Evolutionary conservation across 2,888 invertebrate genomes (phyloP).

Genomic region (Apotomis betuletana): DNA sequence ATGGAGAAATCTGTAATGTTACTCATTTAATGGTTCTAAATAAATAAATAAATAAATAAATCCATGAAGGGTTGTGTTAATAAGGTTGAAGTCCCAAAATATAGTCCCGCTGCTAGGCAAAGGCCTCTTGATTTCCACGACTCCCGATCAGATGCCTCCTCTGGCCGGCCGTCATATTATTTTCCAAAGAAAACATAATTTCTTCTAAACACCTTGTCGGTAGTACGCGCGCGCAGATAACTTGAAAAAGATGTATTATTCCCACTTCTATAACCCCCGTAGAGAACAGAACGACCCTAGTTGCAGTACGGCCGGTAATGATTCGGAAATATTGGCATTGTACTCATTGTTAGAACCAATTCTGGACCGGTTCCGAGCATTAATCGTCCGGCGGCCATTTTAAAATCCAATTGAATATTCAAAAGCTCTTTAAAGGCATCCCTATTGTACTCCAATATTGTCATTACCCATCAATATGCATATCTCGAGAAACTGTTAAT

Average conservation of each 20-base stretch:
- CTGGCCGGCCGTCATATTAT: too few species aligned
- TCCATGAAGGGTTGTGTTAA: too few species aligned
- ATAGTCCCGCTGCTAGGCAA: too few species aligned
- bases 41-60: too few species aligned
- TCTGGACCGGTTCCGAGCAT: conserved; percentile 41
- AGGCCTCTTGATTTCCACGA: too few species aligned
- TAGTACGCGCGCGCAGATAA: too few species aligned
- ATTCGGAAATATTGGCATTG: conserved; percentile 65
- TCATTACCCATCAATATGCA: conserved; percentile 35
- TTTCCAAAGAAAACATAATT: too few species aligned
- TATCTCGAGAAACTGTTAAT: conserved; percentile 28
- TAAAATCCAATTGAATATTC: conserved; percentile 47
- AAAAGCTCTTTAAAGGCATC: conserved; percentile 43
- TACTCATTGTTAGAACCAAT: conserved; percentile 55
- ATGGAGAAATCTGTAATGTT: too few species aligned
- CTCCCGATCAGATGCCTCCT: too few species aligned
- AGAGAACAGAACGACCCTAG: conserved; percentile 48
- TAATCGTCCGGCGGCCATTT: conserved; percentile 33
- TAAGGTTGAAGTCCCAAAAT: too few species aligned
- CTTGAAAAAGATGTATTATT: not conserved
- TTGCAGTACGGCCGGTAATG: conserved; percentile 61
- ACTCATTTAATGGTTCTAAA: too few species aligned
- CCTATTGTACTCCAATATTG: conserved; percentile 20
- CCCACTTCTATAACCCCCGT: not conserved
- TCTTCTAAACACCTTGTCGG: not conserved